These are phyloP conservation scores for Serinus canaria DNA, from an alignment of 2,113 vertebrate genomes.

Conservation along the genomic window DNA sequence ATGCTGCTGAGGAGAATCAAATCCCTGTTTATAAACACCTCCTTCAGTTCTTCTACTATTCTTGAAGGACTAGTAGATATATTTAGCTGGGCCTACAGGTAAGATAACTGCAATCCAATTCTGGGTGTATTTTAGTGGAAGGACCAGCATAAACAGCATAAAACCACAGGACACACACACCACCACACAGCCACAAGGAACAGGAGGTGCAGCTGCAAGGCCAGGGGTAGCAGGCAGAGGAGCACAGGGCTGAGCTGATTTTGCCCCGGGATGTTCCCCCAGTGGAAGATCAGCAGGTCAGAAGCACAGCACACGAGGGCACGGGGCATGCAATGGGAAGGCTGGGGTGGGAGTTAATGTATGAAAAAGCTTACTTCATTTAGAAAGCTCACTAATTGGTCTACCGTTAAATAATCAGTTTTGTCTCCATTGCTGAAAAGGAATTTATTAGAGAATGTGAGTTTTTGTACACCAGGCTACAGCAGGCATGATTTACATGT, in stretches of 20 bases:
- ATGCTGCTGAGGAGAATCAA: constrained; percentile 26
- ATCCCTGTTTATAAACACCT: neutral
- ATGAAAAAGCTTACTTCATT: constrained; percentile 99
- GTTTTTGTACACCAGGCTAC: constrained; percentile 77
- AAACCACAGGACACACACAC: constrained; percentile 40
- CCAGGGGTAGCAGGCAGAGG: constrained; percentile 50
- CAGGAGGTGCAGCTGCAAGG: constrained; percentile 67
- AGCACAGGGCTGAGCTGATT: constrained; percentile 64
- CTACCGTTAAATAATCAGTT: constrained; percentile 99
- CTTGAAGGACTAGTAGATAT: neutral
- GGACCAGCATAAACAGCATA: neutral
- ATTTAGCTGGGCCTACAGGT: neutral
- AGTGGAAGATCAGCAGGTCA: constrained; percentile 77
- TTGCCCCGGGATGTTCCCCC: constrained; percentile 70
- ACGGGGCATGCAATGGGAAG: constrained; percentile 62
- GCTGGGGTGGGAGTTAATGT: constrained; percentile 89
- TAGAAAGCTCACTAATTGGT: constrained; percentile 99
- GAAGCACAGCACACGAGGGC: constrained; percentile 51
- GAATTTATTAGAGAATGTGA: constrained; percentile 94
- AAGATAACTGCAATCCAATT: constrained; percentile 39
- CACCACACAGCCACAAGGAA: constrained; percentile 49
- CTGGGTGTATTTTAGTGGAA: constrained; percentile 18
- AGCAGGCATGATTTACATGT: constrained; percentile 81
- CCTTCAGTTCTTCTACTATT: constrained; percentile 10
- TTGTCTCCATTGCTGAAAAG: constrained; percentile 99